Base-by-base conservation (phyloP, 2,113 vertebrate genomes). In the Hepsetus odoe region DNA sequence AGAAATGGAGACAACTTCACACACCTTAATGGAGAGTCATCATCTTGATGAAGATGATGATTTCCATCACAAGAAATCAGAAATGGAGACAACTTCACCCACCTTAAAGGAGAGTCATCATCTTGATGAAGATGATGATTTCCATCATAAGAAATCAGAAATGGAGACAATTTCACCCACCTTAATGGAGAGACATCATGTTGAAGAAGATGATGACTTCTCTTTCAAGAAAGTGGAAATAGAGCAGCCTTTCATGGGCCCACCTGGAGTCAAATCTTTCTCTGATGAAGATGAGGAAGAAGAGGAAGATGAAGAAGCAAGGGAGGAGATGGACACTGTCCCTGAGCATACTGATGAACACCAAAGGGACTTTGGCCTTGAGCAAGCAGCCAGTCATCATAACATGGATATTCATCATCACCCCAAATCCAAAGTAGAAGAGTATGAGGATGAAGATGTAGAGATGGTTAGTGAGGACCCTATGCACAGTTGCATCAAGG, bases 401-500 rank as follows among this genome's bases (percentile, higher is more conserved):
- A n/a, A n/a, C 20, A 42, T 70, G 74, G 67, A 76, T 71, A 49
- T 72, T 71, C 35, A 80, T 20, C 69, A 78, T 38, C 79, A 85
- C 42, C 65, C 65, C 0, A 69, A 84, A 1, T 79, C 90, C 3
- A 65, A 84, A 33, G 65, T 56, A 9, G 77, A 80, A 11, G 80
- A 86, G n/a, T 81, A 87, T 49, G 91, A 94, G 3, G 91, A 92
- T 26, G 88, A 93, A 9, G 92, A 93, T 14, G 89, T 91, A 4
- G 93, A 94, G 79, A 94, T 92, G 92, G 87, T 85, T 78, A 92
- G 90, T 9, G 91, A 91, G 72, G 90, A 90, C 9, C 87, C 90
- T 61, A 89, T 85, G 0, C 91, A 92, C 78, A 91, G 75, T 53
- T 86, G 80, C 42, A 72, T 79, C 78, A 80, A 81, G 59, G 81